phyloP scores from a whole-genome alignment of 2,797 vertebrate genomes.

The Harpagifer antarcticus region DNA sequence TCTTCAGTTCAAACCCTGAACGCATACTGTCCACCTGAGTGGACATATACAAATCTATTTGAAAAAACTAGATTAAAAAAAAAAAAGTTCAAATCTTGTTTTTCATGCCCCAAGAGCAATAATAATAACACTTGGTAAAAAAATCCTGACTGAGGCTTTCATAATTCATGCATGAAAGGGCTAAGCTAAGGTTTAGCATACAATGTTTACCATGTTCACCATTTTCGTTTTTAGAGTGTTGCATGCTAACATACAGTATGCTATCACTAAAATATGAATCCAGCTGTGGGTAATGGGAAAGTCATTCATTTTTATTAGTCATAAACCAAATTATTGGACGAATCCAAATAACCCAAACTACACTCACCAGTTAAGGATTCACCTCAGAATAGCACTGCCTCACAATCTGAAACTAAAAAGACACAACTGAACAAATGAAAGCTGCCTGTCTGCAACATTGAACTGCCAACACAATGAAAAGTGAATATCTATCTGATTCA shows the following conservation, averaged over 20 bases:
- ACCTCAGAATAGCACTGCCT: neutral
- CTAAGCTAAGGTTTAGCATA: neutral
- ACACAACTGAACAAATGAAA: conserved; percentile 17
- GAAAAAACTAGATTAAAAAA: no score
- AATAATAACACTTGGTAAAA: no score
- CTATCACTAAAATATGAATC: neutral
- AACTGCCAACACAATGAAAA: conserved; percentile 13
- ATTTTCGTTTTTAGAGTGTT: no score
- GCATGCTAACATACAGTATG: no score
- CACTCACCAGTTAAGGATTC: conserved; percentile 8
- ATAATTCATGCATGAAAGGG: no score
- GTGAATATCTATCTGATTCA: conserved; percentile 13
- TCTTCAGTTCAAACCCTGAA: no score
- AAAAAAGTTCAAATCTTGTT: no score
- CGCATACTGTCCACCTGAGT: no score
- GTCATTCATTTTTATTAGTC: neutral
- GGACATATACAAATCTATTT: no score
- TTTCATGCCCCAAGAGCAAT: no score
- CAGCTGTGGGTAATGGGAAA: neutral
- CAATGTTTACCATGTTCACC: neutral
- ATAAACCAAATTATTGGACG: neutral
- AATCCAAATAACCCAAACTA: conserved; percentile 2
- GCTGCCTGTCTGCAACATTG: neutral
- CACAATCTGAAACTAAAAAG: no score
- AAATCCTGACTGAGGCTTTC: no score